These are phyloP conservation scores for Colinus virginianus DNA, from an alignment of 2,113 vertebrate species.

Conservation along the genomic window DNA sequence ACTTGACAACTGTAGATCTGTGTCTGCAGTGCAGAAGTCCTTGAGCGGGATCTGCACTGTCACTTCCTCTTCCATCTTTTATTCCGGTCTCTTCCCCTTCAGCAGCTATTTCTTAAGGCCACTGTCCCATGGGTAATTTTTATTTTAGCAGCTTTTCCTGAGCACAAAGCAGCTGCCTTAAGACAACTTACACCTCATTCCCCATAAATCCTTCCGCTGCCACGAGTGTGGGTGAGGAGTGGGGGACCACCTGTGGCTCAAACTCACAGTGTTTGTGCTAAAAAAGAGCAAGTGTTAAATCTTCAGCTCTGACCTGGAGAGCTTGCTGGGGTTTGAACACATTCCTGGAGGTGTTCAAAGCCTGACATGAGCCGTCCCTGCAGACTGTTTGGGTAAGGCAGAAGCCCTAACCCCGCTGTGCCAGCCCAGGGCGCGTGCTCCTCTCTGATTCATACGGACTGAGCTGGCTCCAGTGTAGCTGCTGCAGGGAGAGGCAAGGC, in stretches of 20 bases:
- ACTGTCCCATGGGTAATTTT: neutral
- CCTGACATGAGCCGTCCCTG: neutral
- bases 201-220: neutral
- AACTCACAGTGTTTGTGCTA: neutral
- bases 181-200: neutral
- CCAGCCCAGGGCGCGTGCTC: neutral
- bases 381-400: neutral
- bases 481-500: neutral
- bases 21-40: neutral
- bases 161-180: neutral
- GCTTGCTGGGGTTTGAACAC: neutral
- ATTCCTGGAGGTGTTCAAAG: neutral
- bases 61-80: constrained; percentile 14
- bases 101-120: constrained; percentile 33
- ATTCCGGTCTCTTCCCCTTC: constrained; percentile 23
- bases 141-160: neutral
- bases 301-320: neutral
- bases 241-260: neutral
- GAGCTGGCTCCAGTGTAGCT: neutral
- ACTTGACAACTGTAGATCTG: neutral
- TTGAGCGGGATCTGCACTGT: neutral
- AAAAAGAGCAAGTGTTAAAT: neutral
- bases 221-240: neutral
- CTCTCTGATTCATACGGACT: neutral
- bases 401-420: neutral